Evolutionary conservation across 2,113 vertebrate genomes (phyloP).

Genomic region (Ascaphus truei): DNA sequence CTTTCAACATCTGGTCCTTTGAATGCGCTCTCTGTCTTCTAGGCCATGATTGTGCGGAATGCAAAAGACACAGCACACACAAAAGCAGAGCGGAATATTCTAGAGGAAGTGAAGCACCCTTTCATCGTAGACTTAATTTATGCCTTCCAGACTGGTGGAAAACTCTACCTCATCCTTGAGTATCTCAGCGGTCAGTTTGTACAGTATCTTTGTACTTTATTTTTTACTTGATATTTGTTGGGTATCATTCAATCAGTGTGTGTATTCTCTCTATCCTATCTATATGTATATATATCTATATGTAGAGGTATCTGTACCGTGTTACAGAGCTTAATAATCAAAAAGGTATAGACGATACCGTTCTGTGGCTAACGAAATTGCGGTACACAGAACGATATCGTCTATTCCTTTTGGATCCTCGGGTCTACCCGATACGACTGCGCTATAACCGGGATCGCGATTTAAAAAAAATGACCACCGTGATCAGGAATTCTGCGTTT

Average conservation of each 20-base stretch:
- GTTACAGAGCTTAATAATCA: no score
- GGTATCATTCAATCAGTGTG: neutral
- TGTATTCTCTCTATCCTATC: neutral
- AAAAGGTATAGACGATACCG: no score
- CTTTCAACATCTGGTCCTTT: no score
- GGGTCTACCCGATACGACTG: no score
- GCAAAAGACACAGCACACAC: slow-evolving; percentile 98
- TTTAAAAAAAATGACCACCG: no score
- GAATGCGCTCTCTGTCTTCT: slow-evolving; percentile 41
- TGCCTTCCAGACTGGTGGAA: slow-evolving; percentile 97
- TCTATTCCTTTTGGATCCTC: no score
- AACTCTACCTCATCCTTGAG: slow-evolving; percentile 98
- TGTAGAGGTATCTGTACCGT: no score
- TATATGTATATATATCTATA: no score
- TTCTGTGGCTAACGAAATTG: no score
- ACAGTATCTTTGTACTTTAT: neutral
- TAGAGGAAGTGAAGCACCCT: slow-evolving; percentile 97
- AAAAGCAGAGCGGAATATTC: slow-evolving; percentile 93
- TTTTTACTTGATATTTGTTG: neutral
- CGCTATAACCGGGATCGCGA: no score
- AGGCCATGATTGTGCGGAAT: slow-evolving; percentile 98
- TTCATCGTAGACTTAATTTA: slow-evolving; percentile 98
- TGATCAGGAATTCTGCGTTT: no score
- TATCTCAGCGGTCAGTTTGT: slow-evolving; percentile 90
- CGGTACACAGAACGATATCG: no score